Evolutionary conservation across 2,113 vertebrate genomes (phyloP).

Genomic region (Sapayoa aenigma): DNA sequence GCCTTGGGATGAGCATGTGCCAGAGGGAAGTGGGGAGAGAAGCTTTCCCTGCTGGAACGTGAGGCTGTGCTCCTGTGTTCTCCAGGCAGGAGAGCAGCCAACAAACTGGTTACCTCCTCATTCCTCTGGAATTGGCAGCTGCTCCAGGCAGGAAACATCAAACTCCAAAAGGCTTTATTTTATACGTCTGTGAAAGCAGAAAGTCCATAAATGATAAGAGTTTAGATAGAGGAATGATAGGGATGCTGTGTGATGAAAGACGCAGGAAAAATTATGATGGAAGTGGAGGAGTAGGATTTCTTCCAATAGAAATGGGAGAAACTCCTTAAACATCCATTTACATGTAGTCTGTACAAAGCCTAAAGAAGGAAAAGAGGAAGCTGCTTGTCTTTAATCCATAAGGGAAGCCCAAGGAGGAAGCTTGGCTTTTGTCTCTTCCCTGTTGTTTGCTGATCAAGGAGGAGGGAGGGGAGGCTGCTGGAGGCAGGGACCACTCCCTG

Average conservation of each 20-base stretch:
- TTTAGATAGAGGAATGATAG: not conserved
- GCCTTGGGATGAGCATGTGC: not conserved
- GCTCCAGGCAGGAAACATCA: not conserved
- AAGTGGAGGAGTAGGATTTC: not conserved
- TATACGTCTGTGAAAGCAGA: not conserved
- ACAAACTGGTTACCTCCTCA: not conserved
- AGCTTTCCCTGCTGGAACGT: not conserved
- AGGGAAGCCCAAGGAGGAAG: not conserved
- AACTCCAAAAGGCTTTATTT: not conserved
- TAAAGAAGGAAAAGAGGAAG: not conserved
- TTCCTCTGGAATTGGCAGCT: not conserved
- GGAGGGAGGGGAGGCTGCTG: not conserved
- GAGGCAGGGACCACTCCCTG: not conserved
- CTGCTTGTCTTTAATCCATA: not conserved
- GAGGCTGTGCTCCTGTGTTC: not conserved
- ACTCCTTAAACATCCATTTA: not conserved
- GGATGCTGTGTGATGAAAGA: not conserved
- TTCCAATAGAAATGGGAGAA: not conserved
- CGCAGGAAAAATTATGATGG: fast-evolving
- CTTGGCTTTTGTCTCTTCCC: not conserved
- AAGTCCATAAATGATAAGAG: not conserved
- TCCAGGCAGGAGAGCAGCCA: not conserved
- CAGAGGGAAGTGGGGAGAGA: not conserved
- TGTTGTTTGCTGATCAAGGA: not conserved
- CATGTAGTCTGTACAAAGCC: not conserved